Conservation (phyloP, 2,888 invertebrate genomes). For the Tetragonula carbonaria region DNA sequence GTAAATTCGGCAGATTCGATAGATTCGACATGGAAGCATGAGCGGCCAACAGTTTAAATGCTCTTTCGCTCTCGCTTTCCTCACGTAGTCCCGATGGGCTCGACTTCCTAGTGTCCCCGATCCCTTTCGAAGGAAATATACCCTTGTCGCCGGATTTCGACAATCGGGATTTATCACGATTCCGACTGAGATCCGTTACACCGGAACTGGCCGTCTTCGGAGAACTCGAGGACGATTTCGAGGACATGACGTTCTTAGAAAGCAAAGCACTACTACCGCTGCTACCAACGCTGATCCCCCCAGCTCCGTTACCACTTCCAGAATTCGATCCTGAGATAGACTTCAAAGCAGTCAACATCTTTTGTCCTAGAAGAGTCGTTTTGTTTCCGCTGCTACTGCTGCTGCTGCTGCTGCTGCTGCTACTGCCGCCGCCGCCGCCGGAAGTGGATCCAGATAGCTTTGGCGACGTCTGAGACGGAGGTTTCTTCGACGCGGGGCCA, state of each 20-base stretch:
- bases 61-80: slow-evolving; percentile 87
- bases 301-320: slow-evolving; percentile 53
- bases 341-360: slow-evolving; percentile 75
- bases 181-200: slow-evolving; percentile 86
- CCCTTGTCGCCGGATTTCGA: slow-evolving; percentile 88
- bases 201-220: slow-evolving; percentile 86
- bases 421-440: slow-evolving; percentile 54
- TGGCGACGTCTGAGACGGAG: slow-evolving; percentile 85
- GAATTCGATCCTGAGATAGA: slow-evolving; percentile 78
- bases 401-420: slow-evolving; percentile 38
- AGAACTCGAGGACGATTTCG: slow-evolving; percentile 85
- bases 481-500: slow-evolving; percentile 93
- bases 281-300: slow-evolving; percentile 47
- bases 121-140: slow-evolving; percentile 86
- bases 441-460: slow-evolving; percentile 74
- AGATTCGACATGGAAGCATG: slow-evolving; percentile 85
- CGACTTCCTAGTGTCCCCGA: slow-evolving; percentile 86
- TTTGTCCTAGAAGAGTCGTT: slow-evolving; percentile 78
- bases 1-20: slow-evolving; percentile 84
- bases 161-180: slow-evolving; percentile 87
- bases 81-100: slow-evolving; percentile 88
- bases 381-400: slow-evolving; percentile 78
- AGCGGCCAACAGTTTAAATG: slow-evolving; percentile 86
- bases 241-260: slow-evolving; percentile 71
- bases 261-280: slow-evolving; percentile 68